These are phyloP conservation scores for Polymixis flavicincta DNA, from an alignment of 2,888 invertebrate species.

Conservation along the genomic window DNA sequence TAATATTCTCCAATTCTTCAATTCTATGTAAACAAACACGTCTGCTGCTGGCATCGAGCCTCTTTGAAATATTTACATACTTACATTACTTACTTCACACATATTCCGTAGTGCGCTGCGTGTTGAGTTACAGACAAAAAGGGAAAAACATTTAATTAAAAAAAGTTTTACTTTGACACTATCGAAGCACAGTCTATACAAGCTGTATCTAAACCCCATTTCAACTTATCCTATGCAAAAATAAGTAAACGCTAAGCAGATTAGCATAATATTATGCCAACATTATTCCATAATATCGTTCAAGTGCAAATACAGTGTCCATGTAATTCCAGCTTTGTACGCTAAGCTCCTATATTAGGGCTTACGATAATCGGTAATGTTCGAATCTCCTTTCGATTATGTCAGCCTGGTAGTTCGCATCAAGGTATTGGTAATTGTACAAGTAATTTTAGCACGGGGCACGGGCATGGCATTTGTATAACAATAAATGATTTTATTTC, in stretches of 20 bases:
- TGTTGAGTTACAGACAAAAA: not conserved
- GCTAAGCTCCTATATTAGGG: constrained; percentile 34
- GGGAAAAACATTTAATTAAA: too few relatives aligned
- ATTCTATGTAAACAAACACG: not conserved
- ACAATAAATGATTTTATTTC: too few relatives aligned
- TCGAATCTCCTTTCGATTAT: constrained; percentile 47
- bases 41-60: not conserved
- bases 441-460: not conserved
- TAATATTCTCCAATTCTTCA: not conserved
- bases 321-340: constrained; percentile 49
- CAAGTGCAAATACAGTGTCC: constrained; percentile 46
- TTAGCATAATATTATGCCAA: constrained; percentile 17
- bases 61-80: not conserved
- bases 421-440: constrained; percentile 5
- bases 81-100: not conserved
- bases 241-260: constrained; percentile 16
- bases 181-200: not conserved
- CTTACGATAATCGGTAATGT: constrained; percentile 47
- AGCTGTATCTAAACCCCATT: constrained; percentile 9
- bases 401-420: constrained; percentile 39
- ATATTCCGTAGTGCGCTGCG: too few relatives aligned
- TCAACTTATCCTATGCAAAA: constrained; percentile 11
- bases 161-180: not conserved
- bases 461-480: too few relatives aligned
- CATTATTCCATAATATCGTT: constrained; percentile 11